Evolutionary conservation across 2,113 vertebrate species (phyloP).

Genomic region (Nannobrachium achirus): DNA sequence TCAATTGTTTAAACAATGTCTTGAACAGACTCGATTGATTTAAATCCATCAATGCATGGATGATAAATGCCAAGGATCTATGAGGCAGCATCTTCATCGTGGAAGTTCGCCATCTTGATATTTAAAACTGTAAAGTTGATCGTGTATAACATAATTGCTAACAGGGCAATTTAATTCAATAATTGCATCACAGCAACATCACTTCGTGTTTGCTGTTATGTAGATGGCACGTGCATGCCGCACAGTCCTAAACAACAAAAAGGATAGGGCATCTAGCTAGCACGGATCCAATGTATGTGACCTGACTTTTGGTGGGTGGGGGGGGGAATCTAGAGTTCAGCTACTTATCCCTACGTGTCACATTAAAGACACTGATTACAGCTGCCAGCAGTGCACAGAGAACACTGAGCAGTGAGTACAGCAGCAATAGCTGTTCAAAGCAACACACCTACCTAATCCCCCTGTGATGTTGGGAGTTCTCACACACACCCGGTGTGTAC

Average conservation of each 20-base stretch:
- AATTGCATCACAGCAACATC: background rate
- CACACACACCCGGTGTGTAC: too few relatives aligned
- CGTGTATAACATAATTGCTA: too few relatives aligned
- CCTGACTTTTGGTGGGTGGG: constrained; percentile 3
- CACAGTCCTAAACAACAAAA: background rate
- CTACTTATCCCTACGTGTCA: constrained; percentile 40
- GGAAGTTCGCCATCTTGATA: constrained; percentile 21
- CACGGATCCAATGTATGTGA: constrained; percentile 3
- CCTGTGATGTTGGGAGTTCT: too few relatives aligned
- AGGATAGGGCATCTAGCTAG: constrained; percentile 1
- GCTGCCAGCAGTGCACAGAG: background rate
- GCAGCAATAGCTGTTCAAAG: constrained; percentile 19
- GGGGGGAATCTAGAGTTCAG: constrained; percentile 17
- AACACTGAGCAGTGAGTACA: too few relatives aligned
- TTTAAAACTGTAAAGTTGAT: too few relatives aligned
- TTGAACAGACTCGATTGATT: constrained; percentile 17
- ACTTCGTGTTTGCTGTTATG: background rate
- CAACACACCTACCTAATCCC: background rate
- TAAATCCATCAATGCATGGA: constrained; percentile 22
- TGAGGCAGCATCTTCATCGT: too few relatives aligned
- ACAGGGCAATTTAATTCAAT: too few relatives aligned
- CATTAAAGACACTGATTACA: constrained; percentile 14
- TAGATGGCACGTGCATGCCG: constrained; percentile 11
- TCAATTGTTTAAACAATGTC: background rate
- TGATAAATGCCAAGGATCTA: too few relatives aligned